These are phyloP conservation scores for Streptopelia turtur DNA, from an alignment of 2,797 vertebrate species.

Conservation along the genomic window DNA sequence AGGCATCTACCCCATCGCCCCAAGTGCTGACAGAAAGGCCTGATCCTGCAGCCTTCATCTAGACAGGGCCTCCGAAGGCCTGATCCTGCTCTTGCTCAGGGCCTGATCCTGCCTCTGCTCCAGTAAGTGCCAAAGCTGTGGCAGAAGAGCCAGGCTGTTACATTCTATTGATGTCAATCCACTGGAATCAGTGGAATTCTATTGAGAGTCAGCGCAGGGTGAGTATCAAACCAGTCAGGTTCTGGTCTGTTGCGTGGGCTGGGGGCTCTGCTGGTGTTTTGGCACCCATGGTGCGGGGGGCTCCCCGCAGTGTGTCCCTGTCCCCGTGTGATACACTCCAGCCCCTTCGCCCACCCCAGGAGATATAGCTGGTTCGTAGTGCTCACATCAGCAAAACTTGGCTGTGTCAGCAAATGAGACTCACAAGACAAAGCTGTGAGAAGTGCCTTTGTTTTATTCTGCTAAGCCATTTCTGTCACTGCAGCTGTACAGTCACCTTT, in stretches of 20 bases:
- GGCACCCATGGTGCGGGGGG: background rate
- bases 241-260: background rate
- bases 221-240: background rate
- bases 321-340: accelerated
- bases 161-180: accelerated
- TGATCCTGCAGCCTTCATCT: background rate
- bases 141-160: background rate
- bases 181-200: background rate
- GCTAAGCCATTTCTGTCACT: background rate
- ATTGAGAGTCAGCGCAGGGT: accelerated
- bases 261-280: background rate
- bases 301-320: background rate
- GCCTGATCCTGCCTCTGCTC: background rate
- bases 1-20: background rate
- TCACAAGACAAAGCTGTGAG: background rate
- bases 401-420: background rate
- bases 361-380: background rate
- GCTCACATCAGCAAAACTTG: background rate
- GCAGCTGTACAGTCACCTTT: background rate
- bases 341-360: background rate
- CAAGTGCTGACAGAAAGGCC: background rate
- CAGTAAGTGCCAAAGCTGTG: background rate
- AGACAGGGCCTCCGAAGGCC: background rate
- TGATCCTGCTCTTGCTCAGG: too few species aligned
- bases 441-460: background rate